Evolutionary conservation across 2,113 vertebrate species (phyloP).

Genomic region (Gila orcuttii): DNA sequence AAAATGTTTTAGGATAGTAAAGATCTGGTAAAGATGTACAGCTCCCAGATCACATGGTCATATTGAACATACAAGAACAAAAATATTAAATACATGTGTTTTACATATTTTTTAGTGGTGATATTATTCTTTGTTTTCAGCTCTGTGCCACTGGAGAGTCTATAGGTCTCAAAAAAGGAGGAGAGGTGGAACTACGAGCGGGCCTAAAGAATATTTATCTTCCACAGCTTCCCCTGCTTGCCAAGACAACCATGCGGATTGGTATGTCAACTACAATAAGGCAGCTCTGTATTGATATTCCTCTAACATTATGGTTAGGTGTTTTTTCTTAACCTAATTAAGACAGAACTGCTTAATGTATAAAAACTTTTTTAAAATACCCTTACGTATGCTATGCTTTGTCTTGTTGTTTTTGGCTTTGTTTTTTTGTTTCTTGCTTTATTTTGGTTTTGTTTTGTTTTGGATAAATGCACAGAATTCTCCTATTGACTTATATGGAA

Average conservation of each 20-base stretch:
- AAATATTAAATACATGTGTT: background rate
- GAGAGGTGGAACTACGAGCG: constrained; percentile 64
- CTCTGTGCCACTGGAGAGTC: constrained; percentile 78
- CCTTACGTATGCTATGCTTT: background rate
- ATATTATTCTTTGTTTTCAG: constrained; percentile 66
- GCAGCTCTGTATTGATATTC: background rate
- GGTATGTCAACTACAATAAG: constrained; percentile 73
- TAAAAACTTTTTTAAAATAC: background rate
- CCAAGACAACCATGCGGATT: constrained; percentile 81
- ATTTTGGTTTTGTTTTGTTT: background rate
- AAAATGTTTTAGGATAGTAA: background rate
- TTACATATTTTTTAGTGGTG: background rate
- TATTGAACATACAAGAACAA: background rate
- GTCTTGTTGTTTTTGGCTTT: background rate
- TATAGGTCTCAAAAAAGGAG: constrained; percentile 67
- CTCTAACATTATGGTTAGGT: background rate
- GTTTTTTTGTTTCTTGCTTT: background rate
- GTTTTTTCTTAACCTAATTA: background rate
- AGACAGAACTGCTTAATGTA: background rate
- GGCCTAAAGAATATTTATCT: constrained; percentile 85
- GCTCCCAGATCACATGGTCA: background rate
- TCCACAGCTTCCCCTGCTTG: constrained; percentile 81
- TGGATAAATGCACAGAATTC: background rate
- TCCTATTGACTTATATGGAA: background rate
- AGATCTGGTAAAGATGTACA: background rate